Percentiles rank a stretch among this genome's conserved stretches.
Conservation (phyloP, 2,888 invertebrate genomes). For the Synanthedon andrenaeformis region DNA sequence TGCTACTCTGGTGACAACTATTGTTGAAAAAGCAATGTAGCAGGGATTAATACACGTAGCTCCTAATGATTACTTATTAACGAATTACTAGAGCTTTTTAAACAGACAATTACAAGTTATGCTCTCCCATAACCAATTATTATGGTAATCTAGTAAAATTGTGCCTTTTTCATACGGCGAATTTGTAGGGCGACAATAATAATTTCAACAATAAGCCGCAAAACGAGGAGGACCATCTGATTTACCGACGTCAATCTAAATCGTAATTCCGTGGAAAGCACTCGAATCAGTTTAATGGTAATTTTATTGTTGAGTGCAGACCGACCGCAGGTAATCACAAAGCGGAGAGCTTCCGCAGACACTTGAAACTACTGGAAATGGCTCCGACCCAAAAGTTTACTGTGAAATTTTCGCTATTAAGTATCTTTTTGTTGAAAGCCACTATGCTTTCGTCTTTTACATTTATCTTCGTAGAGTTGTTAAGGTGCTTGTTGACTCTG, state of each 20-base stretch:
- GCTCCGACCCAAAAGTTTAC: not conserved
- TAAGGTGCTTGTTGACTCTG: not conserved
- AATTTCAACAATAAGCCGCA: slow-evolving; percentile 1
- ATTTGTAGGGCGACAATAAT: not conserved
- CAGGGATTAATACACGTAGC: no score
- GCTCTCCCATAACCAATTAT: no score
- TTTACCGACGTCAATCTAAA: slow-evolving; percentile 2
- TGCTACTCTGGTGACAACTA: no score
- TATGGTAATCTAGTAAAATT: no score
- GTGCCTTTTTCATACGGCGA: no score
- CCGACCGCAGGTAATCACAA: slow-evolving; percentile 2
- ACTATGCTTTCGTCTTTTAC: no score
- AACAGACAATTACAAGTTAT: no score
- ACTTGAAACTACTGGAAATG: not conserved
- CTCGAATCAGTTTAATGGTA: slow-evolving; percentile 1
- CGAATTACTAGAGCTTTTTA: no score
- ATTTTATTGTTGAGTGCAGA: slow-evolving; percentile 1
- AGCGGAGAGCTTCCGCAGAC: not conserved
- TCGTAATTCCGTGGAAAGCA: not conserved
- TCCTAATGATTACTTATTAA: no score
- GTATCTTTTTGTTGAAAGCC: no score
- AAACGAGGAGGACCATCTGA: not conserved
- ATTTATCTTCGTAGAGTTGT: not conserved
- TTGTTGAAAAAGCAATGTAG: no score
- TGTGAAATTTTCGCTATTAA: not conserved